Base-by-base conservation (phyloP, 2,797 vertebrate species). In the Prionace glauca region DNA sequence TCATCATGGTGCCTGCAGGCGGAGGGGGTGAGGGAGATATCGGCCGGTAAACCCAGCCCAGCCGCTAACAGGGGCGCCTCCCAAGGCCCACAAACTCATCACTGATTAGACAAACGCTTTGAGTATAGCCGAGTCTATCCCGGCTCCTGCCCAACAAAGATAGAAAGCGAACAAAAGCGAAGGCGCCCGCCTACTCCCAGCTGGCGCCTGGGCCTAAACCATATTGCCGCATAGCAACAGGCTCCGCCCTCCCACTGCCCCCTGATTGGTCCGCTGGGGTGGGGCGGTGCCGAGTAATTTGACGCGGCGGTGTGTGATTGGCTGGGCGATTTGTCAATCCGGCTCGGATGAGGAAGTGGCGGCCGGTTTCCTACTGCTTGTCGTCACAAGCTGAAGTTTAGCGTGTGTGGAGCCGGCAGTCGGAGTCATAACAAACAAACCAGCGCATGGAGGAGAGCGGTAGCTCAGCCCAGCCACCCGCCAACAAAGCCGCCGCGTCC, bases 201-300 rank as follows among this genome's bases (percentile, higher is more conserved):
- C 18, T 67, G 36, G 65, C 92, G 60, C 29, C 87, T 65, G n/a
- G 62, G 69, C 93, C 93, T 94, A 29, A 12, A 10, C 71, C 69
- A 22, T 24, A 41, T 74, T 94, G 93, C 93, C 93, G 93, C 93
- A 94, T 94, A 94, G 93, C 69, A 94, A 94, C 93, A 94, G 93
- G 93, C 26, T 36, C 41, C 41, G 93, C 93, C 93, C 93, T 0
- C 4, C 65, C 10, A n/a, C 32, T 12, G 16, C 16, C 5, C 32
- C 65, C n/a, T 16, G 50, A 93, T 93, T 93, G 91, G 91, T 16
- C n/a, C 20, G 18, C 0, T 0, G n/a, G 2, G 8, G 11, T 41
- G 45, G 41, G 69, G 93, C 93, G 41, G 69, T 0, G 26, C 10
- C 41, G 41, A 16, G 5, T 14, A 24, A 7, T 72, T 11, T 71